A percentile compares a stretch with the other conserved stretches of the same genome.
phyloP scores from a whole-genome alignment of 2,113 vertebrate species.

The Tauraco erythrolophus region DNA sequence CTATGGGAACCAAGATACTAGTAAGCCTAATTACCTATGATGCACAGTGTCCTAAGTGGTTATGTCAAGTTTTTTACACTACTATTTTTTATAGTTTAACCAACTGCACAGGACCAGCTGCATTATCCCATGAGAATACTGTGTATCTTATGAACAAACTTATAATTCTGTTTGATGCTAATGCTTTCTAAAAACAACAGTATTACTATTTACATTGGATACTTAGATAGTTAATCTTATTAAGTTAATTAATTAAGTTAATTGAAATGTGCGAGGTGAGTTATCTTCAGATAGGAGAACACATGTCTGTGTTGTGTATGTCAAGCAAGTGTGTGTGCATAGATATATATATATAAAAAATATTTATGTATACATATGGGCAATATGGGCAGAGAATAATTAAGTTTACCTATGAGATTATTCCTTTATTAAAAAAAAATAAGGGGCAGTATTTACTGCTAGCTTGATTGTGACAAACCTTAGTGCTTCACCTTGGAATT shows the following conservation, averaged over 20 bases:
- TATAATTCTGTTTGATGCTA: neutral
- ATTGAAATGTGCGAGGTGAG: neutral
- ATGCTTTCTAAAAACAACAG: neutral
- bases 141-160: neutral
- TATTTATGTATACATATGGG: neutral
- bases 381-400: neutral
- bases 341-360: rapidly evolving
- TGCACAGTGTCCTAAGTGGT: neutral
- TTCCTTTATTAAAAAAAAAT: neutral
- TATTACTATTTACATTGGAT: neutral
- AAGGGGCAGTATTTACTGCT: neutral
- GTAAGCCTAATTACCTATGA: neutral
- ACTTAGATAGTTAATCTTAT: neutral
- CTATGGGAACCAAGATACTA: neutral
- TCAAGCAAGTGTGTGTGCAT: neutral
- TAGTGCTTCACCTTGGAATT: neutral
- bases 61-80: neutral
- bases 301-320: neutral
- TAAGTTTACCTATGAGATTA: neutral
- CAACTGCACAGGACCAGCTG: neutral
- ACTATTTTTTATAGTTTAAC: neutral
- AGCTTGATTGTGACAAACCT: neutral
- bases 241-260: neutral
- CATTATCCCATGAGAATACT: neutral
- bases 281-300: neutral